Evolutionary conservation across 2,888 invertebrate species (phyloP), one percentile per base, ranked within the genome.

Genomic region (Balanococcus diminutus): DNA sequence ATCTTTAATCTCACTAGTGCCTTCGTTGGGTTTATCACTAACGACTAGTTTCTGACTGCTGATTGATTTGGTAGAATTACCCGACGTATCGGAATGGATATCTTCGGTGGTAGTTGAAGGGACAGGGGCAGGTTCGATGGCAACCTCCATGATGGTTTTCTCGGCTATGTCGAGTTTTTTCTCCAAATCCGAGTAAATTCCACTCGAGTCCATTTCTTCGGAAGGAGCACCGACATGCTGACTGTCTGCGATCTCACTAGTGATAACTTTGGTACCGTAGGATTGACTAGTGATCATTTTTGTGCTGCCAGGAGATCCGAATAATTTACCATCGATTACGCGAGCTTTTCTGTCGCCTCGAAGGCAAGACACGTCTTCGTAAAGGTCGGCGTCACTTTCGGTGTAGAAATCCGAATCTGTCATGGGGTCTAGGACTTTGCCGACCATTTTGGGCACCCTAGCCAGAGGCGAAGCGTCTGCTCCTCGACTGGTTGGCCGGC

Each of bases 331-430:
- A 90, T 96, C 96, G 87, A 96, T 96, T 4, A 96, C 95, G 90
- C 96, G 95, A 6, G 95, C 95, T 86, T 92, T 92, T 42, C 95
- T 91, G 89, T 96, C 95, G 91, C 19, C 94, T 93, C 86, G 56
- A 84, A 93, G 92, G 88, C 93, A 93, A 14, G 87, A 86, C 82
- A 87, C 87, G 87, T 94, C 94, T 88, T 95, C 95, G 89, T 95
- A 94, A 83, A 94, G 95, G 90, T 96, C 96, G 1, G 96, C 96
- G 90, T 96, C 96, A 89, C 96, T 96, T 91, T 96, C 96, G 6
- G 96, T 96, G 89, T 95, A 96, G 90, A 96, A 96, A 90, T 96
- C 96, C 0, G 96, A 96, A 90, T 96, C 96, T 0, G 96, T 96
- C 96, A 96, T 95, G 1, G 96, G 95, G 90, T 96, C 88, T 9